Evolutionary conservation across 1,140 invertebrate genomes (phyloP), one percentile per base, ranked within the genome.

Genomic region (Drosophila sechellia): DNA sequence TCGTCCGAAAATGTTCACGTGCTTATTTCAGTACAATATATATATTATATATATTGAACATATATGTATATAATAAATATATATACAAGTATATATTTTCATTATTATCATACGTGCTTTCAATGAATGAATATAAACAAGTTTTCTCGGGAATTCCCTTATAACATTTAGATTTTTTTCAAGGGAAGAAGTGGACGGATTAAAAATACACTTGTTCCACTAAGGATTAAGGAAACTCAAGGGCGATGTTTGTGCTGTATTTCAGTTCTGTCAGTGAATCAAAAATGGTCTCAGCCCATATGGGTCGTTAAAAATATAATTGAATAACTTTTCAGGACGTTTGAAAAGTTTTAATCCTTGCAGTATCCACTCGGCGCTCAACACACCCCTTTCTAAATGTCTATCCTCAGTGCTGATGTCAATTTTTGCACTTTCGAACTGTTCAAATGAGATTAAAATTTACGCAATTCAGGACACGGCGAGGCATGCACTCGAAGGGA

Each of bases 361-460:
- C 22, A 27, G 12, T 49, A 69, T 55, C 46, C 55, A 45, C 27
- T 54, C 45, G 40, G 20, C 5, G 40, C 48, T 46, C 42, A 52
- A 20, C 11, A 45, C 64, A 86, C 73, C 79, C 83, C 63, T 69
- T 70, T 69, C 4, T 31, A 15, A 70, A 69, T 34, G n/a, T 69
- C 64, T 46, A 35, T 49, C 15, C 59, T 48, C 52, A 77, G 78
- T 81, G 69, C 75, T 81, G 72, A 77, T 84, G 83, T 84, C 76
- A 79, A 83, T 79, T 89, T 83, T 77, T 77, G 81, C 76, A 79
- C 77, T 77, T 79, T 85, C 52, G 31, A 70, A 87, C 76, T 83
- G 89, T 79, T 89, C 66, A 87, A 87, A 89, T 89, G 84, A 80
- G 84, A 89, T 89, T 89, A 89, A 89, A 89, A 77, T 74, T 60